Evolutionary conservation across 30 jellyfish, hydroid and myxozoan genomes (phyloP), one percentile per base, ranked within the genome.

Genomic region (Turritopsis dohrnii): DNA sequence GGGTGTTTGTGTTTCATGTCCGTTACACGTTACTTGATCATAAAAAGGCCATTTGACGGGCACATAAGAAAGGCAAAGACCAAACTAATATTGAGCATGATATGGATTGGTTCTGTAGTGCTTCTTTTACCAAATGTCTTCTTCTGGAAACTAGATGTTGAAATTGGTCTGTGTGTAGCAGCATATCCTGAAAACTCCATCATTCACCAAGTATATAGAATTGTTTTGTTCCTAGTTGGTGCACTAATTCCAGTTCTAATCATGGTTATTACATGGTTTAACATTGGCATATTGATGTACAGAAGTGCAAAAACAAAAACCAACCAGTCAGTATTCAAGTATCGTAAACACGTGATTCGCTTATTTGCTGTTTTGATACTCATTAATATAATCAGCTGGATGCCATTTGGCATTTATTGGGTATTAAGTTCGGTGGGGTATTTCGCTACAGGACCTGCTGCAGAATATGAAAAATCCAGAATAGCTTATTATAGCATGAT

Each of bases 401-500:
- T 27, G 30, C 77, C 77, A 1, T 69, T 69, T 69, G 22, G 77
- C 19, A 23, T 69, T 69, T 69, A 69, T 69, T 69, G 77, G 77
- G 19, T 69, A 27, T 69, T 69, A 21, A 69, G 77, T 21, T 7
- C 23, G 8, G 31, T 69, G 9, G 9, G 22, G 19, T 69, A 69
- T 27, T 69, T 69, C 77, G 8, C 22, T 7, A 69, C 28, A n/a
- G 30, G 30, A 8, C 16, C 19, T n/a, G 22, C 9, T 9, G 77
- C 77, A 9, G 77, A 69, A 69, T 69, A 69, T 19, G 77, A 69
- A 27, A 69, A 69, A 69, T 69, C 77, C 0, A 69, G 77, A 19
- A 23, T 69, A 8, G 31, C 19, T 69, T 21, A 27, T n/a, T 69
- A 69, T 27, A 7, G 28, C 30, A n/a, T 69, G 30, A 69, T 69